These are phyloP conservation scores for Balaenoptera acutorostrata DNA, from an alignment of 2,113 vertebrate genomes.

Conservation along the genomic window DNA sequence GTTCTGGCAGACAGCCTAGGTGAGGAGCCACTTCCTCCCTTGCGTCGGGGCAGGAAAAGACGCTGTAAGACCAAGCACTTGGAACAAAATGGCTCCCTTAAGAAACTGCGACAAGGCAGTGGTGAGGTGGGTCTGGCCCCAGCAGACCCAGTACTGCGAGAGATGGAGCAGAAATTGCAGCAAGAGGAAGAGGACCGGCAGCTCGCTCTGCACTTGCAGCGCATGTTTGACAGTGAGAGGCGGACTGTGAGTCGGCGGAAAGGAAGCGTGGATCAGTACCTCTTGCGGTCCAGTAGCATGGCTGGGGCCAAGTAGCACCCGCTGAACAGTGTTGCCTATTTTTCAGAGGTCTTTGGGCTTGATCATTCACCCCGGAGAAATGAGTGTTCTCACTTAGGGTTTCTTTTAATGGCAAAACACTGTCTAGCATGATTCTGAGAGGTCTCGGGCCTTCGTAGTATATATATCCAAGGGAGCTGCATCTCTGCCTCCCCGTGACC, in stretches of 20 bases:
- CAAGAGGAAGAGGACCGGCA: slow-evolving; percentile 88
- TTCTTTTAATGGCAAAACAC: slow-evolving; percentile 48
- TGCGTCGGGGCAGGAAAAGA: slow-evolving; percentile 87
- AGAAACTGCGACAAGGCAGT: slow-evolving; percentile 76
- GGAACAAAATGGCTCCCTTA: slow-evolving; percentile 83
- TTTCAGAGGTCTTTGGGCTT: slow-evolving; percentile 60
- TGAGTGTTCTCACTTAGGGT: slow-evolving; percentile 55
- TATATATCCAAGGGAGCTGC: background rate
- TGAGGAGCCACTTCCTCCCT: slow-evolving; percentile 72
- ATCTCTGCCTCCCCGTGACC: slow-evolving; percentile 28
- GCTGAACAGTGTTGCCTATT: slow-evolving; percentile 54
- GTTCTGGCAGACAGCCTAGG: slow-evolving; percentile 62
- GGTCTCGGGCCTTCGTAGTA: slow-evolving; percentile 60
- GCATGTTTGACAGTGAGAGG: slow-evolving; percentile 87
- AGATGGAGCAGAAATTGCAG: slow-evolving; percentile 78
- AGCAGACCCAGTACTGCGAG: slow-evolving; percentile 52
- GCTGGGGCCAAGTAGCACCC: slow-evolving; percentile 80
- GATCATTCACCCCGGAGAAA: slow-evolving; percentile 60
- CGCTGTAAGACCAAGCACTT: slow-evolving; percentile 93
- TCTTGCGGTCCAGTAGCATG: slow-evolving; percentile 89
- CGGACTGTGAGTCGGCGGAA: slow-evolving; percentile 79
- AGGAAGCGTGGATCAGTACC: slow-evolving; percentile 85
- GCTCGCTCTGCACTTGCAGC: slow-evolving; percentile 89
- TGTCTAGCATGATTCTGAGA: slow-evolving; percentile 60
- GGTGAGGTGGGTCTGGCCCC: slow-evolving; percentile 65